Evolutionary conservation across 1,140 invertebrate species (phyloP), one percentile per base, ranked within the genome.

Genomic region (Drosophila pseudoobscura): DNA sequence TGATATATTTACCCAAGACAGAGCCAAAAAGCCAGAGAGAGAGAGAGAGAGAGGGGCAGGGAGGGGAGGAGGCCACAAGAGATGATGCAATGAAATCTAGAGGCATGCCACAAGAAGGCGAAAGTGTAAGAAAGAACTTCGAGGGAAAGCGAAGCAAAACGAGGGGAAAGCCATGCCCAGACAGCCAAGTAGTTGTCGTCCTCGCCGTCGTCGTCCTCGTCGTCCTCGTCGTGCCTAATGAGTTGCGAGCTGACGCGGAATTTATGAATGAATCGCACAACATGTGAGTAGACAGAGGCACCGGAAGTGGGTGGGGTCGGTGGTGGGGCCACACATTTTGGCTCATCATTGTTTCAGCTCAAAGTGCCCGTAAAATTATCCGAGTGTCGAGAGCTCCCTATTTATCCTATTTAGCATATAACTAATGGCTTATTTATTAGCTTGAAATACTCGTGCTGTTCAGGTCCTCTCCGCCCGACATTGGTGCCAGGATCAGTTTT

Each of bases 171-270:
- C 35, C 35, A 13, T 13, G 57, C 69, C 66, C 60, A 77, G 59
- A 76, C 76, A 57, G 45, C 53, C 47, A 54, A 49, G 63, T 55
- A 49, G 50, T 39, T 49, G 69, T 71, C 59, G 46, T 29, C 54
- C 60, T 29, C 35, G 47, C 57, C 70, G 53, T 79, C 24, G n/a
- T 13, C 26, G 6, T n/a, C 22, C 7, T 24, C 45, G 45, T 57
- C 60, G 60, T 59, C 55, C 43, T 49, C 66, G 65, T 66, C 78
- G 78, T 88, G 82, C 78, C 75, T 87, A 87, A 87, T 87, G 82
- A 87, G 82, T 88, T 88, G 82, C 82, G 82, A 87, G 83, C 82
- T 87, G 75, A 88, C 75, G 83, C 83, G 75, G 71, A 87, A 87
- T 87, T 87, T 87, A 87, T 87, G 82, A 87, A 87, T 87, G 82